Conservation (phyloP, 2,113 vertebrate species). For the Sceloporus tristichus region DNA sequence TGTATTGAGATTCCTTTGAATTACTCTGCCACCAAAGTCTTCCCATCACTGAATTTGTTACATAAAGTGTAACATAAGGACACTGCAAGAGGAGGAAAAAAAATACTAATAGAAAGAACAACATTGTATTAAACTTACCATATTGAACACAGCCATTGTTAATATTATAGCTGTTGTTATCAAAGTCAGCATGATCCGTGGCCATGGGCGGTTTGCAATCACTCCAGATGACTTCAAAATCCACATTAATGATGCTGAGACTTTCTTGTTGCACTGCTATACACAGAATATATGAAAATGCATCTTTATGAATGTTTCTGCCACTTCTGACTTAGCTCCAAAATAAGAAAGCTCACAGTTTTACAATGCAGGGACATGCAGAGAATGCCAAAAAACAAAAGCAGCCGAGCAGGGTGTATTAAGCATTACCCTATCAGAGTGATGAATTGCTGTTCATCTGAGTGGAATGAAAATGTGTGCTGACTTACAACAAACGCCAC, state of each 20-base stretch:
- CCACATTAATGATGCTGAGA: slow-evolving; percentile 89
- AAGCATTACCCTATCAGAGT: neutral
- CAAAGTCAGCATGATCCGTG: slow-evolving; percentile 91
- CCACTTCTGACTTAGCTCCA: neutral
- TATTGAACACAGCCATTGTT: slow-evolving; percentile 96
- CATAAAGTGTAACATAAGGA: neutral
- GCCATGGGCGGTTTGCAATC: slow-evolving; percentile 94
- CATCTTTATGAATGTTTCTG: neutral
- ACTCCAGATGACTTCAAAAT: slow-evolving; percentile 92
- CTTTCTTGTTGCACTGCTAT: slow-evolving; percentile 93
- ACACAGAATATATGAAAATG: slow-evolving; percentile 46
- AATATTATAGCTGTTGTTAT: slow-evolving; percentile 92
- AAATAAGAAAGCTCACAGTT: neutral
- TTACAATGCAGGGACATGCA: neutral
- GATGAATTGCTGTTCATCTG: slow-evolving; percentile 24
- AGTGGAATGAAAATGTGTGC: slow-evolving; percentile 13
- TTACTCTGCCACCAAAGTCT: neutral
- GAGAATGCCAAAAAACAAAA: neutral
- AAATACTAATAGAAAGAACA: accelerated
- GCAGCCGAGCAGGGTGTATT: neutral
- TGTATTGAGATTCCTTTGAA: slow-evolving; percentile 34
- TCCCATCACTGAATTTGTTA: neutral
- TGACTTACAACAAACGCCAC: slow-evolving; percentile 21
- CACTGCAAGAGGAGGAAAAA: neutral
- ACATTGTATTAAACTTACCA: slow-evolving; percentile 81